Evolutionary conservation across 1,140 invertebrate species (phyloP).

Genomic region (Tenebrio molitor): DNA sequence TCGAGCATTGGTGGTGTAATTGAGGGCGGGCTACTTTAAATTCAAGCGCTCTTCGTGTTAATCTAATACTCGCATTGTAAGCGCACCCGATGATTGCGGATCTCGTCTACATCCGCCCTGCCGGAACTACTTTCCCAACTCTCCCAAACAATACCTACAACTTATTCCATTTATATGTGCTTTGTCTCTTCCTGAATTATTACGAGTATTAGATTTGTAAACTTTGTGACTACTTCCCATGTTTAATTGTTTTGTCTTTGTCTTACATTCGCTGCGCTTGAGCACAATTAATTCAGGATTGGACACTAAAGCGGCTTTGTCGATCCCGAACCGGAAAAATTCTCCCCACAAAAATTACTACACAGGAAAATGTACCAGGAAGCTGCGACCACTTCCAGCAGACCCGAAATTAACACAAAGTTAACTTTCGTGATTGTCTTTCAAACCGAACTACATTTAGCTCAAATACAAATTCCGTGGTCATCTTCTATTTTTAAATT

Average conservation of each 20-base stretch:
- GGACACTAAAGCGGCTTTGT: too few species aligned
- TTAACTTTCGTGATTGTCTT: too few species aligned
- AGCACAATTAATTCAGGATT: too few species aligned
- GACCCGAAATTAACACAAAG: too few species aligned
- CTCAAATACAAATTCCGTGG: too few species aligned
- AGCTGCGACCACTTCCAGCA: too few species aligned
- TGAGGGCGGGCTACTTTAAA: constrained; percentile 53
- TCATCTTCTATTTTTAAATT: too few species aligned
- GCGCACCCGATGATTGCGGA: constrained; percentile 46
- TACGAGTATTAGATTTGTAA: constrained; percentile 41
- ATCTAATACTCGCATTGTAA: constrained; percentile 54
- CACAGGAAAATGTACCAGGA: too few species aligned
- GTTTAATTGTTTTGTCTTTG: constrained; percentile 6
- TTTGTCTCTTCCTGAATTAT: constrained; percentile 43
- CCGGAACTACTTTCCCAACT: constrained; percentile 50
- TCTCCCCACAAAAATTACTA: too few species aligned
- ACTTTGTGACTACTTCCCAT: constrained; percentile 7
- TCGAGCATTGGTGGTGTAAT: constrained; percentile 48
- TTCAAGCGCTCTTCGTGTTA: constrained; percentile 54
- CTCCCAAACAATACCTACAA: constrained; percentile 45
- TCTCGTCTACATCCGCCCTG: constrained; percentile 44
- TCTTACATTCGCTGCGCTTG: not conserved
- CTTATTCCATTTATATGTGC: constrained; percentile 51
- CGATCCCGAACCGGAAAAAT: too few species aligned
- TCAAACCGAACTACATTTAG: too few species aligned